Evolutionary conservation across 2,797 vertebrate species (phyloP).

Genomic region (Neosilurus hyrtlii): DNA sequence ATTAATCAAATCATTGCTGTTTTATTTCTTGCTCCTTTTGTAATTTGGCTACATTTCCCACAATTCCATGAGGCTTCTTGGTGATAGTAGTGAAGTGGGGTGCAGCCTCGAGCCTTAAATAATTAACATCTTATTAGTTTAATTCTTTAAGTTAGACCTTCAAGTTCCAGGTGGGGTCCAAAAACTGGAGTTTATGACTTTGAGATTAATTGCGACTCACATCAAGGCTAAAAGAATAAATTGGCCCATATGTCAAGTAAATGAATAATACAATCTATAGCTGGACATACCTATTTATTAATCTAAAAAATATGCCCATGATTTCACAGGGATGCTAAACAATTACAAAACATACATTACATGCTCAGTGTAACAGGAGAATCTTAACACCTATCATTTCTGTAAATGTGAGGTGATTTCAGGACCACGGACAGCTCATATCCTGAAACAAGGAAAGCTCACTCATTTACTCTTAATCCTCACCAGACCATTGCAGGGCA

Average conservation of each 20-base stretch:
- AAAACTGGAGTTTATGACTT: not conserved
- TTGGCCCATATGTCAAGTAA: not conserved
- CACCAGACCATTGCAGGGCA: no score
- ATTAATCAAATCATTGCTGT: not conserved
- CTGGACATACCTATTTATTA: not conserved
- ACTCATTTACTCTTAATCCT: no score
- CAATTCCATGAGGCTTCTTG: not conserved
- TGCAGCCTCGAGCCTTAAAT: not conserved
- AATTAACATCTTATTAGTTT: not conserved
- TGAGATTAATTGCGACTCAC: not conserved
- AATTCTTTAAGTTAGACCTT: not conserved
- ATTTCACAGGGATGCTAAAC: no score
- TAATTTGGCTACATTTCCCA: not conserved
- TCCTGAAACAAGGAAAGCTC: no score
- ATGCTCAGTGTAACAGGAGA: not conserved
- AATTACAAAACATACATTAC: no score
- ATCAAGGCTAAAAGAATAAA: not conserved
- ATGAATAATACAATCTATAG: not conserved
- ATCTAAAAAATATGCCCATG: not conserved
- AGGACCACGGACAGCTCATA: conserved; percentile 13
- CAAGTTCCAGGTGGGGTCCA: not conserved
- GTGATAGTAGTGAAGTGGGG: not conserved
- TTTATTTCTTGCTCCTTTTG: not conserved
- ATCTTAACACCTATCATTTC: no score
- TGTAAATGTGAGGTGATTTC: not conserved